Base-by-base conservation (phyloP, 2,888 invertebrate genomes). In the Lasioglossum figueresi region DNA sequence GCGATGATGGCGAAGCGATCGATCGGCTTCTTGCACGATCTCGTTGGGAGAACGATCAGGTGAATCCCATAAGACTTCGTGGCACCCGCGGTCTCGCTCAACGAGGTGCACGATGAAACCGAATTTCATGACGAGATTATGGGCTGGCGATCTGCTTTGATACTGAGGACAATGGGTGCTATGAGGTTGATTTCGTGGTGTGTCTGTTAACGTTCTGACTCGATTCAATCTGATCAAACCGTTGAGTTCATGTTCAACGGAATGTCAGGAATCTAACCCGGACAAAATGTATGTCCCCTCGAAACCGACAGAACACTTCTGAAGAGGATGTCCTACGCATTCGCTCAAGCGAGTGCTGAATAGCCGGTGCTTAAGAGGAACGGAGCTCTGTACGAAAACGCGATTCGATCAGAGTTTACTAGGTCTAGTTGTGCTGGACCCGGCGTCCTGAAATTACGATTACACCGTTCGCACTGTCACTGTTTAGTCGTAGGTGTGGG, bases 311-410 rank as follows among this genome's bases (percentile, higher is more conserved):
- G 66, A 34, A 68, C 40, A 19, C 76, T 86, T 87, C 86, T 81
- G 86, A 87, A 83, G 87, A 87, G 87, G 87, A 87, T 87, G 87
- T 76, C 83, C 52, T 37, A 43, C 10, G 27, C 59, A 43, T 63
- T 52, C 48, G 31, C 23, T 6, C 34, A 78, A 78, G 82, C 82
- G 45, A 40, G 12, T 59, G 14, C 66, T 82, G 19, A 27, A 59
- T 12, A n/a, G 23, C 56, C 40, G n/a, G 31, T 23, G 34, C 37
- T 27, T 16, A 27, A 19, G 52, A 27, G 43, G 45, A 79, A 74
- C 4, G 72, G 43, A 68, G 34, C 23, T 70, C 71, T 19, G 59
- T 56, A 52, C 71, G 40, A 80, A 27, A 71, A 70, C 12, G 34
- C 14, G 52, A 73, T 68, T 31, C 19, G 34, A 12, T 23, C 27